Conservation (phyloP, 2,888 invertebrate species). For the Miltochrista miniata region DNA sequence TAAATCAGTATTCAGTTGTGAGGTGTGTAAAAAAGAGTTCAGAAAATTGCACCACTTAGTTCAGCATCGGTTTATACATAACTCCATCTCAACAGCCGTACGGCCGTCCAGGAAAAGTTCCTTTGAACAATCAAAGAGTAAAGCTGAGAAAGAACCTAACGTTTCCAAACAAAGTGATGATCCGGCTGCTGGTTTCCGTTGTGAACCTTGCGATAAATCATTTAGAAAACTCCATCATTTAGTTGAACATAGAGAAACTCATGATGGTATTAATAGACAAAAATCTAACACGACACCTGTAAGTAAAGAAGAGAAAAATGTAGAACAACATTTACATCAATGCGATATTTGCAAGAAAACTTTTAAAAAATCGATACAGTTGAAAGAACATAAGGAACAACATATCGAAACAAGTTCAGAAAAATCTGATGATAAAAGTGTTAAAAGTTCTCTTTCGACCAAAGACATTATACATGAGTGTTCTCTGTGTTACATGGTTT, state of each 20-base stretch:
- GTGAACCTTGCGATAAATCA: constrained; percentile 79
- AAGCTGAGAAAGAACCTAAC: constrained; percentile 45
- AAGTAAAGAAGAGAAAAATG: constrained; percentile 28
- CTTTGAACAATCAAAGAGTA: constrained; percentile 59
- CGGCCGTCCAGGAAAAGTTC: constrained; percentile 62
- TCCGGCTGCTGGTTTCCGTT: constrained; percentile 71
- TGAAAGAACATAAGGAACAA: constrained; percentile 77
- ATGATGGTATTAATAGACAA: constrained; percentile 71
- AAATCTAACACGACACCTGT: constrained; percentile 40
- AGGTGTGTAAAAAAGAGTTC: constrained; percentile 76
- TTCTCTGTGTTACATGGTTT: constrained; percentile 80
- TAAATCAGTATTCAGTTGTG: constrained; percentile 67
- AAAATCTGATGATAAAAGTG: constrained; percentile 74
- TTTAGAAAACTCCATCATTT: constrained; percentile 79
- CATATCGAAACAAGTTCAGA: constrained; percentile 71
- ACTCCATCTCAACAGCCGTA: constrained; percentile 45
- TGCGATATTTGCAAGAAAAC: constrained; percentile 76
- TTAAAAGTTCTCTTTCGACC: constrained; percentile 69
- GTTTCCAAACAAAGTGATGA: constrained; percentile 58
- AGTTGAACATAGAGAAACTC: constrained; percentile 78
- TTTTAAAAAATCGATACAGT: constrained; percentile 71
- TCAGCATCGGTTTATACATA: constrained; percentile 74
- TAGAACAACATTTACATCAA: constrained; percentile 53
- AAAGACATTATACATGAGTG: constrained; percentile 81
- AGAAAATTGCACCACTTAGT: constrained; percentile 77